Evolutionary conservation across 2,113 vertebrate genomes (phyloP).

Genomic region (Cyprinodon variegatus): DNA sequence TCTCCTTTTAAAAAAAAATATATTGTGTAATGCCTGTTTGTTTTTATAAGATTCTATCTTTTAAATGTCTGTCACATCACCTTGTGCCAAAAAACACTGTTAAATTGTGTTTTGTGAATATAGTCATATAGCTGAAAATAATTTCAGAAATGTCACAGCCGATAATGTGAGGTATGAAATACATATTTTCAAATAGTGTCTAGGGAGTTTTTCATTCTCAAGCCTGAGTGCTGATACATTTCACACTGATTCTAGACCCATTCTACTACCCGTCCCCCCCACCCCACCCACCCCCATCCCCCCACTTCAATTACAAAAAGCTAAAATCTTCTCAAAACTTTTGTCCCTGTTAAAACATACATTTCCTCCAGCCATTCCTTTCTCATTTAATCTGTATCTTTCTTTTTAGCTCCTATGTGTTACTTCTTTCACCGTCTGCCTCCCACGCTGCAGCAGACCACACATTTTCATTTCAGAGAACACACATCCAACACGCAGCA

Average conservation of each 20-base stretch:
- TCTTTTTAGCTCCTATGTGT: constrained; percentile 35
- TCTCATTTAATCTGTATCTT: constrained; percentile 11
- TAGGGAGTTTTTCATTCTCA: constrained; percentile 8
- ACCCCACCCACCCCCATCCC: too few relatives aligned
- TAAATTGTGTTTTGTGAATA: background rate
- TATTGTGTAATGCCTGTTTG: too few relatives aligned
- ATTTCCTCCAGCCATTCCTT: constrained; percentile 20
- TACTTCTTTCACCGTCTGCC: constrained; percentile 56
- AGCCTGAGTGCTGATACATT: background rate
- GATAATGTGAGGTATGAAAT: constrained; percentile 17
- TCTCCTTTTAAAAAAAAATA: too few relatives aligned
- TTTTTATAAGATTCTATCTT: too few relatives aligned
- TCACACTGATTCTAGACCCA: constrained; percentile 33
- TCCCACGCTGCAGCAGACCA: constrained; percentile 44
- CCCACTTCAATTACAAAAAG: background rate
- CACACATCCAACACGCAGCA: constrained; percentile 11
- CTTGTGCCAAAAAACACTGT: too few relatives aligned
- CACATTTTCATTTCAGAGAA: constrained; percentile 69
- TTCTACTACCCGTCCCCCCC: background rate
- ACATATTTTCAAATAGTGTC: constrained; percentile 39
- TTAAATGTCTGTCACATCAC: too few relatives aligned
- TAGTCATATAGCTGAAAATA: background rate
- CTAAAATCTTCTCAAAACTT: constrained; percentile 40
- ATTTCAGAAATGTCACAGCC: background rate
- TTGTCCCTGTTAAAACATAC: constrained; percentile 19